A percentile compares a stretch with the other conserved stretches of the same genome.
Conservation (phyloP, 1,140 invertebrate genomes). For the Drosophila serrata region DNA sequence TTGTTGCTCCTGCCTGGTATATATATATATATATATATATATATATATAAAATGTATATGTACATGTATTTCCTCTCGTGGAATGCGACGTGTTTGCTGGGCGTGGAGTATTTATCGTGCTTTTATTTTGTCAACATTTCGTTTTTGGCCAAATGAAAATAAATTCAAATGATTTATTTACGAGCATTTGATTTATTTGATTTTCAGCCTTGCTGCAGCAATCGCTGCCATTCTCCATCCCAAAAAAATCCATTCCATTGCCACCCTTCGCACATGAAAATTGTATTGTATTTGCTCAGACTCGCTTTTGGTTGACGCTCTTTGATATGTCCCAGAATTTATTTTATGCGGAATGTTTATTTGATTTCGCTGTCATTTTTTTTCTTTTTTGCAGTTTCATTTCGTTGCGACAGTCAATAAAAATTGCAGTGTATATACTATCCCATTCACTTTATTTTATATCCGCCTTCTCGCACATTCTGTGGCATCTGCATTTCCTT, state of each 20-base stretch:
- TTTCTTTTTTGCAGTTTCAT: conserved; percentile 33
- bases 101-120: conserved; percentile 77
- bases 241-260: not conserved
- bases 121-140: conserved; percentile 82
- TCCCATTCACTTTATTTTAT: conserved; percentile 1
- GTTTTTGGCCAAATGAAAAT: conserved; percentile 76
- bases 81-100: conserved; percentile 50
- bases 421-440: conserved; percentile 54
- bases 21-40: conserved; percentile 6
- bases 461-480: not conserved
- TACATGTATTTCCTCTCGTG: conserved; percentile 18
- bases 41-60: not conserved
- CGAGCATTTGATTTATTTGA: conserved; percentile 84
- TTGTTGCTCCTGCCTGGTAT: conserved; percentile 33
- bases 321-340: conserved; percentile 48
- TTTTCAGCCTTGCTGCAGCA: conserved; percentile 60
- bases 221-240: conserved; percentile 26
- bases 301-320: conserved; percentile 34
- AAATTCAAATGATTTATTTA: conserved; percentile 85
- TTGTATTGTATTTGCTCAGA: conserved; percentile 65
- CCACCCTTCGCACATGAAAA: conserved; percentile 44
- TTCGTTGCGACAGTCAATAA: conserved; percentile 65
- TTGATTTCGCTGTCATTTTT: conserved; percentile 49
- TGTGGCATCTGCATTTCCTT: conserved; percentile 18
- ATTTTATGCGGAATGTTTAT: conserved; percentile 68